Evolutionary conservation across 2,888 invertebrate species (phyloP).

Genomic region (Xanthorhoe spadicearia): DNA sequence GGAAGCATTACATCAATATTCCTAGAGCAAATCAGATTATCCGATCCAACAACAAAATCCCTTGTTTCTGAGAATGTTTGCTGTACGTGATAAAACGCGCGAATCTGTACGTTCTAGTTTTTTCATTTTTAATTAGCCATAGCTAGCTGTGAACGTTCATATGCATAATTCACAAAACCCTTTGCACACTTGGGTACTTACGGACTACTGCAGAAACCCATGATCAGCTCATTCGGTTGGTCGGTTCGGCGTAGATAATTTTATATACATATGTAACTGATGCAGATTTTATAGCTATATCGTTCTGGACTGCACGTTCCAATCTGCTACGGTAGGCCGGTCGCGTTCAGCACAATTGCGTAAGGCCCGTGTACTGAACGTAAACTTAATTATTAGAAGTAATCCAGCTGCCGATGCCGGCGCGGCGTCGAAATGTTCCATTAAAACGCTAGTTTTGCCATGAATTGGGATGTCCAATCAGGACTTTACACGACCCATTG

Average conservation of each 20-base stretch:
- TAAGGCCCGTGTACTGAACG: conserved; percentile 6
- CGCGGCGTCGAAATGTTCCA: conserved; percentile 3
- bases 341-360: conserved; percentile 3
- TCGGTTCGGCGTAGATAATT: background rate
- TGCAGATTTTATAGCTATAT: background rate
- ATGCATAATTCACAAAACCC: background rate
- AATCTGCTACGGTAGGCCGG: background rate
- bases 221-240: no score
- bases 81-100: background rate
- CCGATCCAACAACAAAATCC: background rate
- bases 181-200: background rate
- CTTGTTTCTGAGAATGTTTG: background rate
- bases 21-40: background rate
- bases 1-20: background rate
- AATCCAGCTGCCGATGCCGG: conserved; percentile 3
- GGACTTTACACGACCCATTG: no score
- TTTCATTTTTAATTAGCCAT: background rate
- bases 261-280: background rate
- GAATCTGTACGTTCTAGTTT: background rate
- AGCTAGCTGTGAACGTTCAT: background rate
- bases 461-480: background rate
- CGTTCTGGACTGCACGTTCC: background rate
- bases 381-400: conserved; percentile 11
- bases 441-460: background rate
- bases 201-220: background rate